Conservation (phyloP, 2,888 invertebrate species). For the Alviniconcha strummeri region DNA sequence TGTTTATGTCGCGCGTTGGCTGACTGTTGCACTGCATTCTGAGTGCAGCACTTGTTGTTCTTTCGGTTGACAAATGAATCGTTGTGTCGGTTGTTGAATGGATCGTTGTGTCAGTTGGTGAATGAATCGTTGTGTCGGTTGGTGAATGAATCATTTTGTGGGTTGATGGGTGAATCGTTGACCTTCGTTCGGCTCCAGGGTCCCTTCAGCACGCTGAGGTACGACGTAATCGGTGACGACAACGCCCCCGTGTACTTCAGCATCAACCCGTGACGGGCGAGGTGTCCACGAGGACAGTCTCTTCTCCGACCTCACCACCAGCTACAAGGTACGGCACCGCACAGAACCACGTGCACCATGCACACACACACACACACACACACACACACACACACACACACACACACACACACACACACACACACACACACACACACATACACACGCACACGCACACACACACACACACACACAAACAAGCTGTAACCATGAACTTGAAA, state of each 20-base stretch:
- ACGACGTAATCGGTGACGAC: conserved; percentile 65
- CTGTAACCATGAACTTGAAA: too few relatives aligned
- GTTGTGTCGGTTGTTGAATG: too few relatives aligned
- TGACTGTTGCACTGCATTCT: too few relatives aligned
- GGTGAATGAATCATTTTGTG: too few relatives aligned
- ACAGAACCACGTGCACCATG: background rate
- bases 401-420: background rate
- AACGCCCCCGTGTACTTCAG: conserved; percentile 78
- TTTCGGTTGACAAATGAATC: too few relatives aligned
- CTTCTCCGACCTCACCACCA: conserved; percentile 41
- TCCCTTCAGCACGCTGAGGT: conserved; percentile 61
- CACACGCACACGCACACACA: background rate
- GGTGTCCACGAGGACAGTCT: conserved; percentile 87
- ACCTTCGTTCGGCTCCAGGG: conserved; percentile 42
- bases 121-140: too few relatives aligned
- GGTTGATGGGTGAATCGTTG: too few relatives aligned
- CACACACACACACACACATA: background rate
- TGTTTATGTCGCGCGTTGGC: too few relatives aligned
- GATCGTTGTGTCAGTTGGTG: too few relatives aligned
- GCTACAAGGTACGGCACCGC: conserved; percentile 47
- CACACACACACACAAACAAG: background rate
- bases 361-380: too few relatives aligned
- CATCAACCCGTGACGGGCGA: conserved; percentile 88
- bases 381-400: too few relatives aligned
- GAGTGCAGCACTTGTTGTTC: too few relatives aligned